Base-by-base conservation (phyloP, 1,140 invertebrate genomes). In the Pomacea maculata region DNA sequence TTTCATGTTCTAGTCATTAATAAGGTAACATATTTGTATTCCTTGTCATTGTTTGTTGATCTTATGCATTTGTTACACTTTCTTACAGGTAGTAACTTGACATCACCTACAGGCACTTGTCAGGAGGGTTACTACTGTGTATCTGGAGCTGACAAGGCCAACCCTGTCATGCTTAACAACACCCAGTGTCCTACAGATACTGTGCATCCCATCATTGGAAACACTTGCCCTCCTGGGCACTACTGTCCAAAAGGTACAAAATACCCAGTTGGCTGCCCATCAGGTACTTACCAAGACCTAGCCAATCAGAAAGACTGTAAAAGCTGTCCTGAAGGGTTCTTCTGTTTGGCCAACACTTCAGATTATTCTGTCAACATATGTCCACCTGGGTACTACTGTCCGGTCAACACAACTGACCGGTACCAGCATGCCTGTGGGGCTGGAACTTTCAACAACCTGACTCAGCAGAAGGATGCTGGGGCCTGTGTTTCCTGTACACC, bases 331-430 rank as follows among this genome's bases (percentile, higher is more conserved):
- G 83, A 84, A 45, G 90, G 90, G 7, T 86, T 89, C 72, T 91
- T 80, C 80, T 91, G 90, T 68, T 83, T 82, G 70, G 85, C 82
- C 45, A 89, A 88, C 80, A 90, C 89, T 1, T 86, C 87, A 52
- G 87, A 90, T 80, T 89, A 87, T 77, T 82, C 82, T 61, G 76
- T 84, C 21, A 86, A 87, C 82, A 65, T 83, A 4, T 90, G 89
- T 81, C 89, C 89, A 4, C 79, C 83, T 73, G 89, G 89, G 14
- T 86, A 90, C 80, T 90, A 89, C 80, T 90, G 89, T 79, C 80
- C 74, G 4, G 65, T 72, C 21, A 87, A 88, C 67, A 90, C 89
- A 10, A 86, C 88, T 6, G 85, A 89, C 68, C 82, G 85, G n/a
- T 83, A 82, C 75, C 72, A 86, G 70, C 83, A 83, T 67, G 87